These are phyloP conservation scores for Cremastinae sp. DNA, from an alignment of 2,888 invertebrate genomes.

Conservation along the genomic window DNA sequence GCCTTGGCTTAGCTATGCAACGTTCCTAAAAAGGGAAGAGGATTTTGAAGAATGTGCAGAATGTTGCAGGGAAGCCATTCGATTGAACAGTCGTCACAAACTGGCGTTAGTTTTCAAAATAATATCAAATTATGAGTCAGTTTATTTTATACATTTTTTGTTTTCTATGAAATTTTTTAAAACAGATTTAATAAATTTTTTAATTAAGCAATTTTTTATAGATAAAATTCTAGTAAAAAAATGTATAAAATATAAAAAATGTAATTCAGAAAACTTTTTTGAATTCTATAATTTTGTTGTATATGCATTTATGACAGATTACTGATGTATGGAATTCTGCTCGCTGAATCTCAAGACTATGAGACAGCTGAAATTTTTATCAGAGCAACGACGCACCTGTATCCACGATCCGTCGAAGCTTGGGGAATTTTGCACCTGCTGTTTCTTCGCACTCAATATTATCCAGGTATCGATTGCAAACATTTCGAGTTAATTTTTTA, in stretches of 20 bases:
- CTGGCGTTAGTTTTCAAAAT: conserved; percentile 70
- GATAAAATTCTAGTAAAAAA: neutral
- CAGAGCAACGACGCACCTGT: conserved; percentile 64
- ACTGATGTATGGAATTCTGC: conserved; percentile 67
- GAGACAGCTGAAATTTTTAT: conserved; percentile 70
- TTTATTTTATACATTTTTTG: neutral
- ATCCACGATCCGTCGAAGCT: conserved; percentile 71
- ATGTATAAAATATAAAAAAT: neutral
- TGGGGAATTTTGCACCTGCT: conserved; percentile 72
- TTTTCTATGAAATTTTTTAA: too few relatives aligned
- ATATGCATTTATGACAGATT: conserved; percentile 66
- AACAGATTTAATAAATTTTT: too few relatives aligned
- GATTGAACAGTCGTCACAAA: conserved; percentile 65
- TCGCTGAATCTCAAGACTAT: conserved; percentile 65
- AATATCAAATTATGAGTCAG: too few relatives aligned
- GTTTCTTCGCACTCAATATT: conserved; percentile 69
- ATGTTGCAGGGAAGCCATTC: conserved; percentile 69
- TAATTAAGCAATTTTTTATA: too few relatives aligned
- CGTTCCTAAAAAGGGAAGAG: conserved; percentile 64
- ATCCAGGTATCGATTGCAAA: conserved; percentile 64
- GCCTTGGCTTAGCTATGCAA: conserved; percentile 69
- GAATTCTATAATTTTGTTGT: too few relatives aligned
- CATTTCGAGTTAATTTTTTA: neutral
- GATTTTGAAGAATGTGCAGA: conserved; percentile 68
- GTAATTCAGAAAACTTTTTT: too few relatives aligned